These are phyloP conservation scores for Acropternis orthonyx DNA, from an alignment of 2,797 vertebrate genomes.

Conservation along the genomic window DNA sequence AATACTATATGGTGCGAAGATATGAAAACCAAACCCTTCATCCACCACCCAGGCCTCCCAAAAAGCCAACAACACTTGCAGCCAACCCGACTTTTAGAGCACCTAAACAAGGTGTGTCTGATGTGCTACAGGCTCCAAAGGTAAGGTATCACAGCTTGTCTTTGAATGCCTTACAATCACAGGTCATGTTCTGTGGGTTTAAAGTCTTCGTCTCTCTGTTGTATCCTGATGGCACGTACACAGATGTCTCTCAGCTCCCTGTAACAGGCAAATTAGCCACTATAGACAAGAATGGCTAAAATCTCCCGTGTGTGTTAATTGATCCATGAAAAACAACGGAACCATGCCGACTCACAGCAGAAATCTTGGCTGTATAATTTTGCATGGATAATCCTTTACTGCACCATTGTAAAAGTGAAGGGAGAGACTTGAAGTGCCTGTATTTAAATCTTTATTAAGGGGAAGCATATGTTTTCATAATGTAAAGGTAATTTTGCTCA, in stretches of 20 bases:
- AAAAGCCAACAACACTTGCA: slow-evolving; percentile 68
- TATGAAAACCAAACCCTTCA: slow-evolving; percentile 74
- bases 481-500: slow-evolving; percentile 24
- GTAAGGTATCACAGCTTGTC: slow-evolving; percentile 53
- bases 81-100: neutral
- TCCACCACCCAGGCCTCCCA: slow-evolving; percentile 86
- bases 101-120: neutral
- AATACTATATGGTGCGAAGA: slow-evolving; percentile 83
- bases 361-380: neutral
- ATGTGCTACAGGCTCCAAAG: slow-evolving; percentile 61
- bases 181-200: neutral
- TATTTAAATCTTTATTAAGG: slow-evolving; percentile 30
- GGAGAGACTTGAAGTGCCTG: neutral
- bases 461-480: neutral
- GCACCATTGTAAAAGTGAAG: neutral
- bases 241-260: neutral
- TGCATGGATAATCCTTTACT: slow-evolving; percentile 11
- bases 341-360: neutral
- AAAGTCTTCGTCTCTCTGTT: slow-evolving; percentile 4
- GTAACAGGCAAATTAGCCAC: slow-evolving; percentile 19
- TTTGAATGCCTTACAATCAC: neutral
- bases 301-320: neutral
- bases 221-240: neutral
- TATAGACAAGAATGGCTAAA: neutral
- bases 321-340: slow-evolving; percentile 32